Percentiles rank a stretch among this genome's conserved stretches.
phyloP scores from a whole-genome alignment of 2,888 invertebrate species.

The Nemurella pictetii region DNA sequence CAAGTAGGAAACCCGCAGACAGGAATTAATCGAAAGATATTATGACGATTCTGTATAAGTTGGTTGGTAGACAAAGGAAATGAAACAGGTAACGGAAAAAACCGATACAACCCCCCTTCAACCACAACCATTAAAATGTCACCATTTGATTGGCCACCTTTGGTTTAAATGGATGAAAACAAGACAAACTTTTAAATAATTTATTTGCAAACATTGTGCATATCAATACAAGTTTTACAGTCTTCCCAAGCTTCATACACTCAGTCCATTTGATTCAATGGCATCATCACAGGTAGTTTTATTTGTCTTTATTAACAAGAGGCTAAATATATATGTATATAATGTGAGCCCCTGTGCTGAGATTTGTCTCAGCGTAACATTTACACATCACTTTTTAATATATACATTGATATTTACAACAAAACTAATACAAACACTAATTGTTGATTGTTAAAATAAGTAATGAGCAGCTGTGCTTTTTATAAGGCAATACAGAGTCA shows the following conservation, averaged over 20 bases:
- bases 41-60: too few species aligned
- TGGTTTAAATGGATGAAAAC: too few species aligned
- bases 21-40: too few species aligned
- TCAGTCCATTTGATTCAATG: constrained; percentile 36
- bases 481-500: constrained; percentile 41
- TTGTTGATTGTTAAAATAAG: background rate
- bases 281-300: constrained; percentile 40
- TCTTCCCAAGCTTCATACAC: constrained; percentile 38
- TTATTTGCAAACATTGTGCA: constrained; percentile 45
- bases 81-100: too few species aligned
- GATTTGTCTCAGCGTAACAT: constrained; percentile 48
- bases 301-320: constrained; percentile 34
- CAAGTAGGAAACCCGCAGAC: too few species aligned
- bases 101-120: too few species aligned
- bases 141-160: too few species aligned
- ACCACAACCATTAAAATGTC: too few species aligned
- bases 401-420: constrained; percentile 50
- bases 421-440: background rate
- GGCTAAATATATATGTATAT: constrained; percentile 31
- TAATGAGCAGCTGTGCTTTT: constrained; percentile 38
- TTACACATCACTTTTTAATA: constrained; percentile 60
- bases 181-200: constrained; percentile 44
- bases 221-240: constrained; percentile 43
- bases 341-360: background rate
- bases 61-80: too few species aligned